These are phyloP conservation scores for Acleris holmiana DNA, from an alignment of 2,888 invertebrate species.

Conservation along the genomic window DNA sequence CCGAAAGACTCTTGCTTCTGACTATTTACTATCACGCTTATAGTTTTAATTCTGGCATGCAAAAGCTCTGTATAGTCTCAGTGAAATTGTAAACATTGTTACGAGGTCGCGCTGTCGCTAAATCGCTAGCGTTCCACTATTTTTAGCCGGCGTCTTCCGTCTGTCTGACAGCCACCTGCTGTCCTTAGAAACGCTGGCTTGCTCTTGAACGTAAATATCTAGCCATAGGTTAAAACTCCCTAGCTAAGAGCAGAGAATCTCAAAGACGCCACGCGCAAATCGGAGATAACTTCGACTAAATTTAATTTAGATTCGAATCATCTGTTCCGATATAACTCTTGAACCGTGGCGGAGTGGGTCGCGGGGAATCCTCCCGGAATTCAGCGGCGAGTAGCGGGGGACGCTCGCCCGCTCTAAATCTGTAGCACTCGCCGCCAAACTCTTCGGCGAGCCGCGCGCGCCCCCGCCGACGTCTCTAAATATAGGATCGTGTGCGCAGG, in stretches of 20 bases:
- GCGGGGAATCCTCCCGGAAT: slow-evolving; percentile 82
- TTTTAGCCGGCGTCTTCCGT: slow-evolving; percentile 78
- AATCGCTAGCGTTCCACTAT: slow-evolving; percentile 75
- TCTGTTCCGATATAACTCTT: slow-evolving; percentile 67
- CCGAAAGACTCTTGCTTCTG: background rate
- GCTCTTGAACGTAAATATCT: slow-evolving; percentile 44
- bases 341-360: slow-evolving; percentile 69
- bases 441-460: slow-evolving; percentile 70
- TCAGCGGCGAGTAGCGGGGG: slow-evolving; percentile 69
- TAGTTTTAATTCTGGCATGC: slow-evolving; percentile 29
- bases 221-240: slow-evolving; percentile 8
- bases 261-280: slow-evolving; percentile 43
- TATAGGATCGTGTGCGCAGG: slow-evolving; percentile 71
- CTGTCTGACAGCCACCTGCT: slow-evolving; percentile 78
- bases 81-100: slow-evolving; percentile 75
- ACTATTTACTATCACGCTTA: slow-evolving; percentile 24
- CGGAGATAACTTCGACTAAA: slow-evolving; percentile 55
- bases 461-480: slow-evolving; percentile 54
- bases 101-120: slow-evolving; percentile 76
- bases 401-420: slow-evolving; percentile 76
- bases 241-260: background rate
- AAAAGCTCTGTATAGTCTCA: slow-evolving; percentile 55
- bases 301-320: slow-evolving; percentile 57
- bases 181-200: slow-evolving; percentile 48
- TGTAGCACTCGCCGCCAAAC: slow-evolving; percentile 77